Evolutionary conservation across 2,888 invertebrate genomes (phyloP).

Genomic region (Atrina japonica): DNA sequence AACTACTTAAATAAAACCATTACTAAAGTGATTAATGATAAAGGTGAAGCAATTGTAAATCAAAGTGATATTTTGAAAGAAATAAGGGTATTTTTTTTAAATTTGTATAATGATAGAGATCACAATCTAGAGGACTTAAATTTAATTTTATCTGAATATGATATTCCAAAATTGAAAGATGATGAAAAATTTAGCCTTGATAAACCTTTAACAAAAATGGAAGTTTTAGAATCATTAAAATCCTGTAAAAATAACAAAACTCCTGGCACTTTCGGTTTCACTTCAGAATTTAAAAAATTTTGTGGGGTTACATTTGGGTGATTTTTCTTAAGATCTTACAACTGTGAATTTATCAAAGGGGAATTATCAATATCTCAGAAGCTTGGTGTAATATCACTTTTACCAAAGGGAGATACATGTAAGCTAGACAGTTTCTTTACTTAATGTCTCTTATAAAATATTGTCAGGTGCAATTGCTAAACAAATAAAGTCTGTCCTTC

Average conservation of each 20-base stretch:
- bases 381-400: not conserved
- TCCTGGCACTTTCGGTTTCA: not conserved
- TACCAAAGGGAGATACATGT: not conserved
- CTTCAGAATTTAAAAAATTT: not conserved
- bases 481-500: not conserved
- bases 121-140: not conserved
- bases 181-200: not conserved
- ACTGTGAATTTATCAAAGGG: not conserved
- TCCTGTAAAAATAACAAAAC: constrained; percentile 4
- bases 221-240: not conserved
- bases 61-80: constrained; percentile 2
- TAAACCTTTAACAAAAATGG: not conserved
- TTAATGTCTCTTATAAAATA: not conserved
- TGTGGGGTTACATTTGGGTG: not conserved
- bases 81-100: not conserved
- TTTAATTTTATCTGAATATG: not conserved
- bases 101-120: constrained; percentile 1
- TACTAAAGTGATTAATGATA: constrained; percentile 1
- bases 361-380: not conserved
- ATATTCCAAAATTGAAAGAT: not conserved
- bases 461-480: not conserved
- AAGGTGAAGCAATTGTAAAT: constrained; percentile 7
- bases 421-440: not conserved
- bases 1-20: constrained; percentile 13
- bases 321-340: not conserved